Evolutionary conservation across 2,797 vertebrate genomes (phyloP), one percentile per base, ranked within the genome.

Genomic region (Gastrophryne carolinensis): DNA sequence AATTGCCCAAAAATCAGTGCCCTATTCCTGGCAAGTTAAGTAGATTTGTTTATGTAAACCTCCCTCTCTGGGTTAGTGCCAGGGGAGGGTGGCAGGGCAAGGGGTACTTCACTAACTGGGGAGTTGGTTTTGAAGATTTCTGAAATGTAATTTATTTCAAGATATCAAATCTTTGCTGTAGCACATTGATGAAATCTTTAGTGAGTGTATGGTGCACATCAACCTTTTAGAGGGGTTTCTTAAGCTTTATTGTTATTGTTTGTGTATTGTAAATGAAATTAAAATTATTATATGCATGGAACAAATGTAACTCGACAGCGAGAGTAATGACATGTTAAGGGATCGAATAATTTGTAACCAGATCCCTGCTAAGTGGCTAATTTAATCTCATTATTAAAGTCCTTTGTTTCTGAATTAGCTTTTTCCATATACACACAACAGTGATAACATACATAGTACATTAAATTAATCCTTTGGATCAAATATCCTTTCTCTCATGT

Each of bases 381-480:
- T 34, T 41, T 63, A 67, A 60, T 52, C 30, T 53, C 50, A 53
- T 64, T 73, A 73, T 35, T 73, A 63, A 56, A 10, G 62, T 72
- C 62, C 50, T 74, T 75, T 75, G 63, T 74, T 66, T 74, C 50
- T 60, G 60, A 63, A 47, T 60, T 67, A 29, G 26, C 72, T 50
- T 75, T 75, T 41, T 67, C 53, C 1, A 23, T 27, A 24, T 72
- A 44, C 66, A 11, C 34, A 29, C 63, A 67, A 57, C 15, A 67
- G 53, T n/a, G 15, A 47, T 41, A 75, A 67, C 72, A 75, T 54
- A 67, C 60, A 61, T 58, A 66, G 63, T 37, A 30, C 54, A 60
- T 67, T 75, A 60, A 66, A 75, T 75, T 75, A 67, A 75, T 75
- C 26, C 54, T 75, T n/a, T 29, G 39, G 72, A 67, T 75, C 64